Conservation (phyloP, 2,797 vertebrate genomes). For the Presbytis comata region DNA sequence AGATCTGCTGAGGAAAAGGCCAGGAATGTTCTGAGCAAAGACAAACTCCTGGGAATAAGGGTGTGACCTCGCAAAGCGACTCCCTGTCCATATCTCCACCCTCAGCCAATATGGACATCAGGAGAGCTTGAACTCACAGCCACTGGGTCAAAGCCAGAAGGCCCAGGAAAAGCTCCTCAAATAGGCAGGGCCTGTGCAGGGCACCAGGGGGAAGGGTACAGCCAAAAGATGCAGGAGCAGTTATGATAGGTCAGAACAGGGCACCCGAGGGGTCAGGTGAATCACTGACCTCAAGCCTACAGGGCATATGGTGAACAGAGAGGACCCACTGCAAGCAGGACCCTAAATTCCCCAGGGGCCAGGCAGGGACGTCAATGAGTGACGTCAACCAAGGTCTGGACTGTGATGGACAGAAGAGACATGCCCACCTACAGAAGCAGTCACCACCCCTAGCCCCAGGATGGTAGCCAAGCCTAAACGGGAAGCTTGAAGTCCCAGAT, state of each 20-base stretch:
- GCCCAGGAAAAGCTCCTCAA: background rate
- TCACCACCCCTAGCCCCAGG: background rate
- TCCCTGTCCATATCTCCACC: background rate
- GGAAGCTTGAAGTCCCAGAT: rapidly evolving
- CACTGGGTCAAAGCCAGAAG: background rate
- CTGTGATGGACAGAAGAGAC: background rate
- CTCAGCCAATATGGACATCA: background rate
- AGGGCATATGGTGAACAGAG: background rate
- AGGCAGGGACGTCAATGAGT: rapidly evolving
- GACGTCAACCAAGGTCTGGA: background rate
- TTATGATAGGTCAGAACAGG: background rate
- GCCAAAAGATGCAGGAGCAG: background rate
- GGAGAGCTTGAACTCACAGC: background rate
- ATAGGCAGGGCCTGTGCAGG: background rate
- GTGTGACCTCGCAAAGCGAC: background rate
- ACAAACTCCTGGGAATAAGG: background rate
- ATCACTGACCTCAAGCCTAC: background rate
- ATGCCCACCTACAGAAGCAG: too few species aligned
- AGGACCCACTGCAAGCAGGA: background rate
- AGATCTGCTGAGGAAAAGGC: background rate
- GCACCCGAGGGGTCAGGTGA: background rate
- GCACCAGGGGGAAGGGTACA: background rate
- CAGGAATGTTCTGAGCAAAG: constrained; percentile 39
- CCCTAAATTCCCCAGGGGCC: background rate
- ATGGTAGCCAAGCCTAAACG: background rate